phyloP scores from a whole-genome alignment of 2,888 invertebrate genomes.

The Glaucopsyche alexis region DNA sequence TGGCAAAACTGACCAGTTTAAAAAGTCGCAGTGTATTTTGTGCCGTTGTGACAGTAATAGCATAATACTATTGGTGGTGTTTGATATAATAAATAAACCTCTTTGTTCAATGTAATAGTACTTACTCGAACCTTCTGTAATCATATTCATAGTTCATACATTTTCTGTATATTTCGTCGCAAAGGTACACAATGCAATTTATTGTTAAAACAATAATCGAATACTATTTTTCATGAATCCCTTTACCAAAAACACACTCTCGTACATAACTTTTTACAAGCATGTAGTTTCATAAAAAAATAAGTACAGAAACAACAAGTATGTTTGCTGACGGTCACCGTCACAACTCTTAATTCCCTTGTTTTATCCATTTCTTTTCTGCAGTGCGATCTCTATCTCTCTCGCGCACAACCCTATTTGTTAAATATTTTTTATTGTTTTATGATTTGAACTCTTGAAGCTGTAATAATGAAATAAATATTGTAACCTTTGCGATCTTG shows the following conservation, averaged over 20 bases:
- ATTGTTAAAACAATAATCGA: not conserved
- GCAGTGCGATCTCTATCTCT: too few relatives aligned
- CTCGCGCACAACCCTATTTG: too few relatives aligned
- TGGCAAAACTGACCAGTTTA: not conserved
- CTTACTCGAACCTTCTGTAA: constrained; percentile 73
- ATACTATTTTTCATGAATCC: too few relatives aligned
- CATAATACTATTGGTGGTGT: constrained; percentile 60
- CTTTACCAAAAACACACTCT: too few relatives aligned
- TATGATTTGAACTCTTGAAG: too few relatives aligned
- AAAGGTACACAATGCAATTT: constrained; percentile 60
- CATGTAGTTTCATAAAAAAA: too few relatives aligned
- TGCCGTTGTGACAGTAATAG: constrained; percentile 57
- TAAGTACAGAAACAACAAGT: too few relatives aligned
- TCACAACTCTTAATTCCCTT: too few relatives aligned
- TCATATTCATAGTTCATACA: constrained; percentile 64
- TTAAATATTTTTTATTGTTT: not conserved
- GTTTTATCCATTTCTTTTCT: too few relatives aligned
- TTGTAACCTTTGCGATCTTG: constrained; percentile 73
- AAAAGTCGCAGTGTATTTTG: constrained; percentile 43
- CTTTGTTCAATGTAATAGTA: constrained; percentile 75
- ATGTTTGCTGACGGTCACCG: too few relatives aligned
- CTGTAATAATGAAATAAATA: constrained; percentile 14
- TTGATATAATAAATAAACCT: constrained; percentile 56
- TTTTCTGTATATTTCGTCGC: constrained; percentile 74
- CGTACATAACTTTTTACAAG: too few relatives aligned